Base-by-base conservation (phyloP, 2,797 vertebrate genomes). In the Dicrostonyx torquatus region DNA sequence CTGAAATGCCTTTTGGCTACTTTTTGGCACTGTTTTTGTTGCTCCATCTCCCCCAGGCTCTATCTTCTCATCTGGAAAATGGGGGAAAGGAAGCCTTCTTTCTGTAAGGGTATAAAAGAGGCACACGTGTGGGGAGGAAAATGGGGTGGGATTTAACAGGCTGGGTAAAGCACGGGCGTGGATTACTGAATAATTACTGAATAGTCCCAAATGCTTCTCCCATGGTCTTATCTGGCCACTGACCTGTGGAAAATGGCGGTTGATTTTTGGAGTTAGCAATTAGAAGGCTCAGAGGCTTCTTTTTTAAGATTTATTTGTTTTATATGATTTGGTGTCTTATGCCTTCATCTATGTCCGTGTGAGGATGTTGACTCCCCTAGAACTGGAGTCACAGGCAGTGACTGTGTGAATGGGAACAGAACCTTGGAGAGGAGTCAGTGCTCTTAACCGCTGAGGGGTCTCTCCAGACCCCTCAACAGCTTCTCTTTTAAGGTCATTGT, bases 51-150 rank as follows among this genome's bases (percentile, higher is more conserved):
- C 31, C 37, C 9, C 37, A 55, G 79, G 50, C 50, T 94, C 83
- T 64, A 34, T 72, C 55, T 94, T 92, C 55, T 85, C 50, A 64
- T 78, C 76, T 93, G 68, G 64, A 60, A 89, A 95, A 82, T 18
- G 40, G 73, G 22, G 48, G 4, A 29, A 45, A 58, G 12, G 9
- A 82, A 70, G 26, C 29, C 40, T 73, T n/a, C 37, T 26, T 80
- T 10, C 0, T 5, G 14, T 45, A 50, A 20, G 53, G 55, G 10
- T 17, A 45, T 22, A 37, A 7, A 10, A 70, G 60, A 40, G 72
- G 15, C 43, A 40, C n/a, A 8, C 6, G 55, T 10, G 31, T 24
- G 48, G 24, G 43, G 50, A 58, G 75, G 40, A 58, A 68, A 31
- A 20, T 29, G 78, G 58, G 76, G 66, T 43, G 0, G 22, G 58